Evolutionary conservation across 2,797 vertebrate genomes (phyloP).

Genomic region (Coregonus ussuriensis): DNA sequence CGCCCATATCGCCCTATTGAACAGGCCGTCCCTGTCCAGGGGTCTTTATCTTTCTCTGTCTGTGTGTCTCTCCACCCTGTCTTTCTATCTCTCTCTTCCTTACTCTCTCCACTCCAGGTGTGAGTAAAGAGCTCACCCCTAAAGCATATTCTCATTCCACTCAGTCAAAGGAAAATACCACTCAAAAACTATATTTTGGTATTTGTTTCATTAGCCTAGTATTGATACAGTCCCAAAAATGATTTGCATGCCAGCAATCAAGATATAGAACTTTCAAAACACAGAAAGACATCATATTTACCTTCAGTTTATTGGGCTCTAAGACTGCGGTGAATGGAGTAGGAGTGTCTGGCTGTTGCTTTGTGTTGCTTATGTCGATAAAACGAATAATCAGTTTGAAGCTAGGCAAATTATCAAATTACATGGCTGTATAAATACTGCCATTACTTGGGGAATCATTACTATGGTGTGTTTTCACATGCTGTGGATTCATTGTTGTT

Average conservation of each 20-base stretch:
- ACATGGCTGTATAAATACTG: slow-evolving; percentile 43
- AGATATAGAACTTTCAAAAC: too few relatives aligned
- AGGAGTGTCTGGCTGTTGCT: not conserved
- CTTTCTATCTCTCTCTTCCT: not conserved
- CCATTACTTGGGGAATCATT: slow-evolving; percentile 37
- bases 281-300: slow-evolving; percentile 53
- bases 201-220: too few relatives aligned
- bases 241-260: too few relatives aligned
- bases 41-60: not conserved
- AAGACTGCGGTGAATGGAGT: not conserved
- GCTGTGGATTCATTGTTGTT: slow-evolving; percentile 41
- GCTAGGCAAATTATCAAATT: slow-evolving; percentile 52
- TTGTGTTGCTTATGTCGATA: slow-evolving; percentile 30
- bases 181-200: too few relatives aligned
- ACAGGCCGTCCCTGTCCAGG: too few relatives aligned
- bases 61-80: not conserved
- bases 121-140: slow-evolving; percentile 48
- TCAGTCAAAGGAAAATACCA: slow-evolving; percentile 1
- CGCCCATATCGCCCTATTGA: too few relatives aligned
- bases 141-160: slow-evolving; percentile 46
- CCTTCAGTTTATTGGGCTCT: slow-evolving; percentile 58
- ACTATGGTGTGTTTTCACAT: slow-evolving; percentile 27
- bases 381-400: slow-evolving; percentile 55
- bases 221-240: too few relatives aligned
- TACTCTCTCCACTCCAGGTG: slow-evolving; percentile 20